These are phyloP conservation scores for Rhamnusium bicolor DNA, from an alignment of 2,888 invertebrate genomes.

Conservation along the genomic window DNA sequence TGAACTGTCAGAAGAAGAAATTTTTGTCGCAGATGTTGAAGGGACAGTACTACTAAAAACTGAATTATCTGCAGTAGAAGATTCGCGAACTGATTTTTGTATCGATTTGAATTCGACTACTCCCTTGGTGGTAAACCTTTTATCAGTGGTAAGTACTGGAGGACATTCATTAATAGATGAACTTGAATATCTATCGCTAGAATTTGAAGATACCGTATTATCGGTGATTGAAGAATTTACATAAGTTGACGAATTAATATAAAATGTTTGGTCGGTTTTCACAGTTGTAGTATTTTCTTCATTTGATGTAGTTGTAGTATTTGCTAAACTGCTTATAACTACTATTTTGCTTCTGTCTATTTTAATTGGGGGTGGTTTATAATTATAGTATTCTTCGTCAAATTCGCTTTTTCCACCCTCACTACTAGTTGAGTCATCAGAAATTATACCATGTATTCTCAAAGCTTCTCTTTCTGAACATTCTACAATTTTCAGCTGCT, in stretches of 20 bases:
- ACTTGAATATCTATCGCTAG: background rate
- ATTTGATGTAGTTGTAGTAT: background rate
- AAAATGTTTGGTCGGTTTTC: no score
- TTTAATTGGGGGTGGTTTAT: conserved; percentile 29
- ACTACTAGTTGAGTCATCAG: background rate
- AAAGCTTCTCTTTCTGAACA: conserved; percentile 7
- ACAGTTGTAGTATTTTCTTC: background rate
- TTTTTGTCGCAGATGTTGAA: background rate
- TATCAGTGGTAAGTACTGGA: no score
- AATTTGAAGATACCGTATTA: no score
- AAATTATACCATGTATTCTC: conserved; percentile 17
- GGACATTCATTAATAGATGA: background rate
- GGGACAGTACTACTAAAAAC: background rate
- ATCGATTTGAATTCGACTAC: background rate
- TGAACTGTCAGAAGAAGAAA: no score
- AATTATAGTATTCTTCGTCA: conserved; percentile 40
- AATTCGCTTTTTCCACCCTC: conserved; percentile 42
- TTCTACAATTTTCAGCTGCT: background rate
- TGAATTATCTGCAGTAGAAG: background rate
- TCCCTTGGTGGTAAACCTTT: no score
- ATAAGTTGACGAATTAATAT: no score
- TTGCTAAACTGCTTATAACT: background rate
- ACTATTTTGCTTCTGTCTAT: background rate
- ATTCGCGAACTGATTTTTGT: background rate
- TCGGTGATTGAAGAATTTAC: no score